A percentile compares a stretch with the other conserved stretches of the same genome.
Evolutionary conservation across 2,888 invertebrate species (phyloP).

Genomic region (Acanthosoma haemorrhoidale): DNA sequence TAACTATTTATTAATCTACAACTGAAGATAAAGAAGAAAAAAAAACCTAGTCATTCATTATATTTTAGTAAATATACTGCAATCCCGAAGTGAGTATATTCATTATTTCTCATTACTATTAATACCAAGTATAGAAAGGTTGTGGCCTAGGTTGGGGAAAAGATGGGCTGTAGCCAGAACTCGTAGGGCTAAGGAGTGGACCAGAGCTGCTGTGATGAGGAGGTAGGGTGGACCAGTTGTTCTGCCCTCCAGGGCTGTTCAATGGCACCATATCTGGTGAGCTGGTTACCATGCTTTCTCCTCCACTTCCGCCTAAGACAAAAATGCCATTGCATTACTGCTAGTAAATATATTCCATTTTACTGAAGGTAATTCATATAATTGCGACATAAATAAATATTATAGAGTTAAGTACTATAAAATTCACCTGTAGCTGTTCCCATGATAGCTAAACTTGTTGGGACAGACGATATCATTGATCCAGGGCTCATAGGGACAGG

Average conservation of each 20-base stretch:
- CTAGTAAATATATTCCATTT: neutral
- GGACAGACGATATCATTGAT: constrained; percentile 42
- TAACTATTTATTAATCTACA: too few species aligned
- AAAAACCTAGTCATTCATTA: too few species aligned
- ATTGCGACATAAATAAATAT: neutral
- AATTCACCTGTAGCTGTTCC: constrained; percentile 40
- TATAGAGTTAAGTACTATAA: neutral
- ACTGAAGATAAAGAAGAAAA: too few species aligned
- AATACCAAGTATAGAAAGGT: constrained; percentile 42
- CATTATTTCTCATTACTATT: too few species aligned
- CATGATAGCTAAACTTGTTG: constrained; percentile 42
- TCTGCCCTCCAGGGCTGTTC: constrained; percentile 40
- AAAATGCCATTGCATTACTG: neutral
- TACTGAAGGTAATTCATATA: neutral
- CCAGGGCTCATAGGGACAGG: constrained; percentile 41
- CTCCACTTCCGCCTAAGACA: constrained; percentile 25
- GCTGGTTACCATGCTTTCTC: constrained; percentile 38
- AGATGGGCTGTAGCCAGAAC: constrained; percentile 38
- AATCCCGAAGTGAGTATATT: too few species aligned
- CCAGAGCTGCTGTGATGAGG: constrained; percentile 36
- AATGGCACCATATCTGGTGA: constrained; percentile 41
- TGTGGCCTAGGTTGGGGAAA: constrained; percentile 37
- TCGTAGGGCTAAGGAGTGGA: constrained; percentile 39
- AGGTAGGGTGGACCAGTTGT: constrained; percentile 39
- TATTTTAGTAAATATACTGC: too few species aligned